phyloP scores from a whole-genome alignment of 1,140 invertebrate species.

The Diorhabda sublineata region DNA sequence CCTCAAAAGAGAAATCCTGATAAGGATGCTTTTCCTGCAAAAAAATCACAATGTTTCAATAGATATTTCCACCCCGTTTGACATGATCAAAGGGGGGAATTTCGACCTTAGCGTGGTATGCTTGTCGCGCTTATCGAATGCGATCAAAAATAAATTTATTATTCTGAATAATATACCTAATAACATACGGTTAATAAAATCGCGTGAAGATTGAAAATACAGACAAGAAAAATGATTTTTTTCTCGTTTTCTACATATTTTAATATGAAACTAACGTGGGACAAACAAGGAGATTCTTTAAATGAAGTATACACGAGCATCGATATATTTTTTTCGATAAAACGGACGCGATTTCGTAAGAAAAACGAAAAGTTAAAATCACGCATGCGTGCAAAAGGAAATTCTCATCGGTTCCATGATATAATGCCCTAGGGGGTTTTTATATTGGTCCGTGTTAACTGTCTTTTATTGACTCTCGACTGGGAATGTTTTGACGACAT shows the following conservation, averaged over 20 bases:
- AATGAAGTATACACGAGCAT: too few species aligned
- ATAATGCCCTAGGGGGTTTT: constrained; percentile 26
- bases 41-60: not conserved
- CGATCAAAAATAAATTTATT: not conserved
- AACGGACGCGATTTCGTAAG: too few species aligned
- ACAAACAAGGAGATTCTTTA: too few species aligned
- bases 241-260: not conserved
- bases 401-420: too few species aligned
- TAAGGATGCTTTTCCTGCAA: not conserved
- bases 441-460: constrained; percentile 40
- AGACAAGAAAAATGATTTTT: not conserved
- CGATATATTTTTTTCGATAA: too few species aligned
- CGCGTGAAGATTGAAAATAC: not conserved
- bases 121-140: not conserved
- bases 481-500: constrained; percentile 21
- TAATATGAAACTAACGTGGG: too few species aligned
- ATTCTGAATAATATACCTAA: constrained; percentile 1
- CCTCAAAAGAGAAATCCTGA: not conserved
- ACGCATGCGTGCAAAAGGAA: too few species aligned
- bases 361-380: too few species aligned
- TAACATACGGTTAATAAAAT: constrained; percentile 1
- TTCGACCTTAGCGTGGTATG: too few species aligned
- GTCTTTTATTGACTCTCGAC: constrained; percentile 39
- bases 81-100: too few species aligned
- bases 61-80: too few species aligned